Evolutionary conservation across 2,888 invertebrate genomes (phyloP).

Genomic region (Mactromeris polynyma): DNA sequence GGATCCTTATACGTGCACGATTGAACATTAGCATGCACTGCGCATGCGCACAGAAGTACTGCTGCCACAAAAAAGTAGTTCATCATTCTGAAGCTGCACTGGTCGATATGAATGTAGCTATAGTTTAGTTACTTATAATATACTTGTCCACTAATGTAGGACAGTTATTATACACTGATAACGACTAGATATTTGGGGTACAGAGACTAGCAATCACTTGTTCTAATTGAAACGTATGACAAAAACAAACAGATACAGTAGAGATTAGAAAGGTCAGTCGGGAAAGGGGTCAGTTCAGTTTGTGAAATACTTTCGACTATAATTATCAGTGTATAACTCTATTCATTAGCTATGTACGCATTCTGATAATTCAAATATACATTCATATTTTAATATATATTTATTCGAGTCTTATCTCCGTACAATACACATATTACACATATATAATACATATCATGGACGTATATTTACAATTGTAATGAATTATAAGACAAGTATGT

Average conservation of each 20-base stretch:
- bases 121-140: neutral
- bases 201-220: neutral
- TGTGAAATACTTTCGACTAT: neutral
- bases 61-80: slow-evolving; percentile 15
- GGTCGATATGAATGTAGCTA: neutral
- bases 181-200: neutral
- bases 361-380: too few species aligned
- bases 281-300: neutral
- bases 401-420: too few species aligned
- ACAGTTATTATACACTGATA: neutral
- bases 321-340: too few species aligned
- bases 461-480: too few species aligned
- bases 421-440: too few species aligned
- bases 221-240: neutral
- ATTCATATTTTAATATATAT: too few species aligned
- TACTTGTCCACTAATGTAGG: neutral
- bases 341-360: too few species aligned
- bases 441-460: too few species aligned
- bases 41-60: slow-evolving; percentile 21
- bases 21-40: slow-evolving; percentile 23
- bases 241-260: neutral
- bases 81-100: neutral
- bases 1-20: slow-evolving; percentile 59
- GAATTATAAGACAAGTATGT: too few species aligned
- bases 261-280: neutral